Conservation (phyloP, 37 sponge, comb jelly and placozoan genomes). For the Axinella damicornis region DNA sequence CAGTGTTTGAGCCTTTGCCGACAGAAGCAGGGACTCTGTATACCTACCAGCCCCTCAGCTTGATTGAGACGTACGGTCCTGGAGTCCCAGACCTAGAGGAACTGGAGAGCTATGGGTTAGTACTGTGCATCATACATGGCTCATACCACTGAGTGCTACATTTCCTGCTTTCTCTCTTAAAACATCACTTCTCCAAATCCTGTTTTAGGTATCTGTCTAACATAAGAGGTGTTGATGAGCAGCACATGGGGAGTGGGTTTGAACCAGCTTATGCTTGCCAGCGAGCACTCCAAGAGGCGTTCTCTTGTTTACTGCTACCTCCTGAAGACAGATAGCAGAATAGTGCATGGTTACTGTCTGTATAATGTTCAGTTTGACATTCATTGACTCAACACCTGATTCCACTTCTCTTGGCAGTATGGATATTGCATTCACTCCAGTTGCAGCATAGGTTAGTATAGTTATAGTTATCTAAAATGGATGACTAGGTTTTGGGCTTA, state of each 20-base stretch:
- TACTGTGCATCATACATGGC: no score
- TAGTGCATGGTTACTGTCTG: no score
- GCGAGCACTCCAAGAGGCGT: constrained; percentile 91
- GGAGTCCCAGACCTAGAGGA: constrained; percentile 57
- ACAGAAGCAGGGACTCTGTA: constrained; percentile 44
- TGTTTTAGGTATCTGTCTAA: constrained; percentile 63
- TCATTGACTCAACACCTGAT: no score
- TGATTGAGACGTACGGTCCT: constrained; percentile 53
- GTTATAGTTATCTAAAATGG: no score
- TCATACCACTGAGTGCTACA: no score
- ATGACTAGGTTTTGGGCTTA: no score
- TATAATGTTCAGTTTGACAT: no score
- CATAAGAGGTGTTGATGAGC: constrained; percentile 34
- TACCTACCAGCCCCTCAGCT: constrained; percentile 49
- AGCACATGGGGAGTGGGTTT: constrained; percentile 82
- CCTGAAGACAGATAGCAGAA: background rate
- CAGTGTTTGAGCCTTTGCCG: constrained; percentile 58
- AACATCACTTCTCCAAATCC: no score
- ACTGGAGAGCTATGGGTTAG: constrained; percentile 49
- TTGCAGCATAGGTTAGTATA: no score
- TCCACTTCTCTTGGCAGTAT: no score
- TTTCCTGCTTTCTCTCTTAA: no score
- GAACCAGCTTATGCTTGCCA: constrained; percentile 71
- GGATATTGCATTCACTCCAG: no score
- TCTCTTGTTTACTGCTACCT: constrained; percentile 72